These are phyloP conservation scores for Parauchenoglanis punctatus DNA, from an alignment of 2,797 vertebrate species.

Conservation along the genomic window DNA sequence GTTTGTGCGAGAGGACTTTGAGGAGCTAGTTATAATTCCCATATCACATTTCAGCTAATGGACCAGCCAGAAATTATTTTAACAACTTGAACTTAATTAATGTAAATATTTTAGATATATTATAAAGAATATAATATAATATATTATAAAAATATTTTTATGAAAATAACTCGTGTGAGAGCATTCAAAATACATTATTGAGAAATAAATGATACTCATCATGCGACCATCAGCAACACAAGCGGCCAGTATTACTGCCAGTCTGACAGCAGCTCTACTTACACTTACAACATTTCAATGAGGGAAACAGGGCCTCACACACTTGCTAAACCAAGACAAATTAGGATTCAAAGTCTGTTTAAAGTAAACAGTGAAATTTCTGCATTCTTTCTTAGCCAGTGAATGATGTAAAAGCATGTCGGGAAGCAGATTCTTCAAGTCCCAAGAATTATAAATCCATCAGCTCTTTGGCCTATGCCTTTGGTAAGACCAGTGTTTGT, in stretches of 20 bases:
- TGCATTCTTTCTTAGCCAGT: neutral
- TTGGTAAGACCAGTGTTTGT: neutral
- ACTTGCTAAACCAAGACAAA: slow-evolving; percentile 13
- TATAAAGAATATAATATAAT: neutral
- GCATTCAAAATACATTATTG: neutral
- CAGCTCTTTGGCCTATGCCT: neutral
- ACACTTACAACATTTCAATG: neutral
- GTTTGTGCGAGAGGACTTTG: neutral
- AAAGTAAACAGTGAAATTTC: slow-evolving; percentile 29
- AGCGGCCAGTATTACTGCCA: neutral
- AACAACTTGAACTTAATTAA: neutral
- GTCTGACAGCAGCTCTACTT: neutral
- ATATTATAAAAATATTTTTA: neutral
- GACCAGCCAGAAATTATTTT: neutral
- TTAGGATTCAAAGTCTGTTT: slow-evolving; percentile 12
- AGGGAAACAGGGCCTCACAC: slow-evolving; percentile 22
- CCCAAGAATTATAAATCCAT: slow-evolving; percentile 22
- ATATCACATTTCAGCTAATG: no score
- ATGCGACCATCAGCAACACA: neutral
- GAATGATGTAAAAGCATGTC: slow-evolving; percentile 15
- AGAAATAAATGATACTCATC: slow-evolving; percentile 1
- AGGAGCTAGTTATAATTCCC: neutral
- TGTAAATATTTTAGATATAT: neutral
- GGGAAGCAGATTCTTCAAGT: neutral
- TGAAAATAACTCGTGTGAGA: neutral